Evolutionary conservation across 1,140 invertebrate genomes (phyloP).

Genomic region (Glossosoma conforme): DNA sequence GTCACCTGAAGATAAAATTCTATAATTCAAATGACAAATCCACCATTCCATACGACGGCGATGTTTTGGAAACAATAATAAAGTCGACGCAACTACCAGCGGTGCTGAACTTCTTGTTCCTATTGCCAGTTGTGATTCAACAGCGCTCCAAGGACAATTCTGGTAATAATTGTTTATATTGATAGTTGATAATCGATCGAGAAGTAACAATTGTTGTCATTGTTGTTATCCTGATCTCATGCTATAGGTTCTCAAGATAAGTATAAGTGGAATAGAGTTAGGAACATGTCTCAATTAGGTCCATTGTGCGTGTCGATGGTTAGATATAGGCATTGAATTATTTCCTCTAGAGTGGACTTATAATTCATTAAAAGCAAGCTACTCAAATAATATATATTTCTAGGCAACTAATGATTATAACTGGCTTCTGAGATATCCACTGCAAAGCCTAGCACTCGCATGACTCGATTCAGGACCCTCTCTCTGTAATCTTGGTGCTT

Average conservation of each 20-base stretch:
- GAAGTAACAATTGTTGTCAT: neutral
- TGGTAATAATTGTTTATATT: slow-evolving; percentile 13
- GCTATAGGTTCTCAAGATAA: neutral
- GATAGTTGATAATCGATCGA: neutral
- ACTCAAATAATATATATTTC: too few species aligned
- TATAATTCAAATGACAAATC: slow-evolving; percentile 3
- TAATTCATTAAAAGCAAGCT: slow-evolving; percentile 1
- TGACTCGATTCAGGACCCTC: slow-evolving; percentile 39
- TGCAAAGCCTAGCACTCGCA: slow-evolving; percentile 28
- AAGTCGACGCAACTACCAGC: slow-evolving; percentile 1
- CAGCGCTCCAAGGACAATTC: slow-evolving; percentile 19
- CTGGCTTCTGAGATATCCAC: slow-evolving; percentile 37
- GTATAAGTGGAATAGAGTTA: neutral
- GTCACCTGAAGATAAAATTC: slow-evolving; percentile 1
- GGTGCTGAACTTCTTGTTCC: slow-evolving; percentile 4
- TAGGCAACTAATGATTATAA: slow-evolving; percentile 42
- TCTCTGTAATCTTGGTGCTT: slow-evolving; percentile 44
- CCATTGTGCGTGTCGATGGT: too few species aligned
- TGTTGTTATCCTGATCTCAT: neutral
- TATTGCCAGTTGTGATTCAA: slow-evolving; percentile 16
- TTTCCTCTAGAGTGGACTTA: too few species aligned
- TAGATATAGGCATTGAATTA: too few species aligned
- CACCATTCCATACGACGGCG: slow-evolving; percentile 8
- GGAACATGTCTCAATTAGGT: too few species aligned
- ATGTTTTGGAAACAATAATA: slow-evolving; percentile 6